A percentile compares a stretch with the other conserved stretches of the same genome.
These are phyloP conservation scores for Tachypleus tridentatus DNA, from an alignment of 1,140 invertebrate genomes.

Conservation along the genomic window DNA sequence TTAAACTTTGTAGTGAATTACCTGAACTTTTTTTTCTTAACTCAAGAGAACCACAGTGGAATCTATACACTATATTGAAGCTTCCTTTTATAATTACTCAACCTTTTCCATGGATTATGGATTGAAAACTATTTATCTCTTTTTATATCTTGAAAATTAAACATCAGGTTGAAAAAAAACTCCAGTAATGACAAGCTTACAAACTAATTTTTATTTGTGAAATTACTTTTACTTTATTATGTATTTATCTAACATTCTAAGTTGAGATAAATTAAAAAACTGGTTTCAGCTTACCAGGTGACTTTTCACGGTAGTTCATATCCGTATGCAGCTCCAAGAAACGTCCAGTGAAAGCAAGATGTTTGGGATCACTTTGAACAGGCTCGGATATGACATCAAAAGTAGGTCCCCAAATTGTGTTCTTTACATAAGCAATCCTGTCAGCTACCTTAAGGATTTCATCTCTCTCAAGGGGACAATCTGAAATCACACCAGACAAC, in stretches of 20 bases:
- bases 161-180: no score
- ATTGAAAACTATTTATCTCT: no score
- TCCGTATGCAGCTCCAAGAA: constrained; percentile 32
- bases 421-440: constrained; percentile 32
- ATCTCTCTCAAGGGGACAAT: constrained; percentile 18
- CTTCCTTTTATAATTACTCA: no score
- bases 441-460: constrained; percentile 31
- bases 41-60: no score
- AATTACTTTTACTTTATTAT: neutral
- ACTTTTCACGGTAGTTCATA: constrained; percentile 35
- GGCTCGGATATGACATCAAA: constrained; percentile 33
- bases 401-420: constrained; percentile 32
- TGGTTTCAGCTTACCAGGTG: constrained; percentile 25
- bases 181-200: no score
- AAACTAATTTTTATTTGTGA: neutral
- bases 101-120: no score
- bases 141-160: no score
- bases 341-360: constrained; percentile 30
- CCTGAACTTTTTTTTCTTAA: no score
- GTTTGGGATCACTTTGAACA: constrained; percentile 25
- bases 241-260: neutral
- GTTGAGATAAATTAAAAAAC: no score
- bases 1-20: no score
- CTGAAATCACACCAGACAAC: constrained; percentile 13
- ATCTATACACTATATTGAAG: no score